phyloP scores from a whole-genome alignment of 2,797 vertebrate genomes.

The Ctenopoma multispine region DNA sequence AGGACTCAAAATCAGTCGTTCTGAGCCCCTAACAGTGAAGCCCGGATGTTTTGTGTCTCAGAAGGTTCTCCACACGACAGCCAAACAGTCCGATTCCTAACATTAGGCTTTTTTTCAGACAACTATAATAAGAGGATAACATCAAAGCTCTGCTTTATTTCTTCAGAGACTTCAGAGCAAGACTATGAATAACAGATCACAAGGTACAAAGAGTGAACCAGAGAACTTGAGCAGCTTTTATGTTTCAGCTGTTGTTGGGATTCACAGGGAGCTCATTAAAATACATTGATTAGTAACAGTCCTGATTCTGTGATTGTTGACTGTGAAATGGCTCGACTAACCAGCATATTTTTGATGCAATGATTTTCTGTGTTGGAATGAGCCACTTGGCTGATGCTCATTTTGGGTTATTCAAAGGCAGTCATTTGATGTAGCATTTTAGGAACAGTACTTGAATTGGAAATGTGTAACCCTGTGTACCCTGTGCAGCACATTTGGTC shows the following conservation, averaged over 20 bases:
- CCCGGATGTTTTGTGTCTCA: conserved; percentile 52
- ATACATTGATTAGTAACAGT: conserved; percentile 76
- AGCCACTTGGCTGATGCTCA: conserved; percentile 69
- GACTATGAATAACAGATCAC: conserved; percentile 80
- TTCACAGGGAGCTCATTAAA: conserved; percentile 77
- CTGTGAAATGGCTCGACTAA: conserved; percentile 68
- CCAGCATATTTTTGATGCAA: conserved; percentile 61
- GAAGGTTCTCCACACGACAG: conserved; percentile 51
- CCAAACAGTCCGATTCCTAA: conserved; percentile 56
- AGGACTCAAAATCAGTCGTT: conserved; percentile 38
- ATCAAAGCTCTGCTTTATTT: conserved; percentile 77
- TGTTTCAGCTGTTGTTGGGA: conserved; percentile 73
- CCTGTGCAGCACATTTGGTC: conserved; percentile 56
- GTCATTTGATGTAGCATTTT: conserved; percentile 75
- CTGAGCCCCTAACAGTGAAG: conserved; percentile 34
- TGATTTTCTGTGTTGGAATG: conserved; percentile 65
- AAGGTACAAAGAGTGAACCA: conserved; percentile 76
- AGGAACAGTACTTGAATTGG: conserved; percentile 69
- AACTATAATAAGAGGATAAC: conserved; percentile 72
- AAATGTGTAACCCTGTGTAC: conserved; percentile 63
- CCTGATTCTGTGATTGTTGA: conserved; percentile 77
- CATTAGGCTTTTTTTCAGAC: conserved; percentile 68
- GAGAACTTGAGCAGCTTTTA: conserved; percentile 75
- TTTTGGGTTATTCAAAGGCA: conserved; percentile 73
- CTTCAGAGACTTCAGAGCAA: conserved; percentile 68